phyloP scores from a whole-genome alignment of 2,888 invertebrate species.

The Chironomus riparius region DNA sequence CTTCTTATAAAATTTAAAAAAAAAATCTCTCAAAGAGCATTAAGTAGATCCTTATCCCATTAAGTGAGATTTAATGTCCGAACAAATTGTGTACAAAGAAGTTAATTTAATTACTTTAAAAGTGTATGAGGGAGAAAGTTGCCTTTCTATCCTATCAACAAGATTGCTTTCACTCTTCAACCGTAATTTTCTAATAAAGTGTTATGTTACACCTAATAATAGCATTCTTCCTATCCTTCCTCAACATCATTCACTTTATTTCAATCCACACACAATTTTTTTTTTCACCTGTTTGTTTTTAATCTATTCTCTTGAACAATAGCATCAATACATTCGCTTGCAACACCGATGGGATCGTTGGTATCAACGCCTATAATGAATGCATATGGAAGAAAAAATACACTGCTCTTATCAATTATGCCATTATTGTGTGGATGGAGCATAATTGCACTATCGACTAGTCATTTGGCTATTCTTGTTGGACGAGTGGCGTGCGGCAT shows the following conservation, averaged over 20 bases:
- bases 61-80: neutral
- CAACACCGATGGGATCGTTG: conserved; percentile 65
- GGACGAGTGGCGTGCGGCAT: conserved; percentile 63
- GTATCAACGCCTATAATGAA: conserved; percentile 64
- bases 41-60: too few species aligned
- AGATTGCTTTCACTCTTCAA: neutral
- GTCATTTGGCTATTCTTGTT: conserved; percentile 50
- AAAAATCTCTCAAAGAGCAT: neutral
- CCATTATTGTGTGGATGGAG: conserved; percentile 63
- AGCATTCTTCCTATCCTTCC: neutral
- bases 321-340: conserved; percentile 72
- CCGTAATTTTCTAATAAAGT: neutral
- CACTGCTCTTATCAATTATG: conserved; percentile 54
- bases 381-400: conserved; percentile 55
- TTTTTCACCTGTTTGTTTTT: neutral
- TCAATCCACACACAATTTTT: neutral
- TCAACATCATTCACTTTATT: neutral
- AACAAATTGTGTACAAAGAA: neutral
- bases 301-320: conserved; percentile 29
- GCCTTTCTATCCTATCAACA: neutral
- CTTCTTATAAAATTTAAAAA: neutral
- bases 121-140: neutral
- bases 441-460: conserved; percentile 50
- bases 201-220: neutral
- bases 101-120: conserved; percentile 4